Percentiles rank a stretch among this genome's conserved stretches.
phyloP scores from a whole-genome alignment of 2,113 vertebrate species.

The Lophotis ruficrista region DNA sequence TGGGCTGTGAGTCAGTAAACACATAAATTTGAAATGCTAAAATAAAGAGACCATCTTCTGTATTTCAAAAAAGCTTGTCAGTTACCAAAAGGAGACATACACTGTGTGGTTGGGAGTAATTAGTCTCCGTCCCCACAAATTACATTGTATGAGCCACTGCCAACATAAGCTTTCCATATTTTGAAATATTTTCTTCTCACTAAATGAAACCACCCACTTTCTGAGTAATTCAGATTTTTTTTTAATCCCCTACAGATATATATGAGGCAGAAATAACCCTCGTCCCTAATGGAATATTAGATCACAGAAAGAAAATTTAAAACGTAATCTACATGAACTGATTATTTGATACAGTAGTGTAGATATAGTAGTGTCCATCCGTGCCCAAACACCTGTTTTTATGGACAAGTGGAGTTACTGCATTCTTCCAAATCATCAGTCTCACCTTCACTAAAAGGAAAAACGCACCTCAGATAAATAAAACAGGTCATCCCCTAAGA shows the following conservation, averaged over 20 bases:
- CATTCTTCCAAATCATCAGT: neutral
- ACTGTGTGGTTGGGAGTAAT: constrained; percentile 28
- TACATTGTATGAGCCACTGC: constrained; percentile 40
- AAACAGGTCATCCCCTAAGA: neutral
- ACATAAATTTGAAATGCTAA: constrained; percentile 44
- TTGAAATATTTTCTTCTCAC: constrained; percentile 60
- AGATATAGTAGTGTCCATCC: neutral
- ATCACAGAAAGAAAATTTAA: constrained; percentile 51
- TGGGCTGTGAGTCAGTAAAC: constrained; percentile 25
- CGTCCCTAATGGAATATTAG: constrained; percentile 21
- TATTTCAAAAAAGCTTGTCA: constrained; percentile 13
- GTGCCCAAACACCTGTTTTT: constrained; percentile 13
- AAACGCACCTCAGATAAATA: neutral
- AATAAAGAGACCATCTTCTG: constrained; percentile 40
- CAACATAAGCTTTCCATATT: constrained; percentile 68
- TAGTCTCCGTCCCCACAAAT: constrained; percentile 43
- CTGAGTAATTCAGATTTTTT: constrained; percentile 51
- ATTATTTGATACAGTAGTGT: neutral
- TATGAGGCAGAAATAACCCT: constrained; percentile 49
- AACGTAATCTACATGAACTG: neutral
- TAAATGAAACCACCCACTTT: constrained; percentile 66
- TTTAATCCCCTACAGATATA: constrained; percentile 36
- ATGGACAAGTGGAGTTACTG: neutral
- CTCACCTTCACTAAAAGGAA: neutral
- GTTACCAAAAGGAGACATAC: constrained; percentile 41